Percentiles rank a stretch among this genome's conserved stretches.
Conservation (phyloP, 2,797 vertebrate genomes). For the Adrianichthys oophorus region DNA sequence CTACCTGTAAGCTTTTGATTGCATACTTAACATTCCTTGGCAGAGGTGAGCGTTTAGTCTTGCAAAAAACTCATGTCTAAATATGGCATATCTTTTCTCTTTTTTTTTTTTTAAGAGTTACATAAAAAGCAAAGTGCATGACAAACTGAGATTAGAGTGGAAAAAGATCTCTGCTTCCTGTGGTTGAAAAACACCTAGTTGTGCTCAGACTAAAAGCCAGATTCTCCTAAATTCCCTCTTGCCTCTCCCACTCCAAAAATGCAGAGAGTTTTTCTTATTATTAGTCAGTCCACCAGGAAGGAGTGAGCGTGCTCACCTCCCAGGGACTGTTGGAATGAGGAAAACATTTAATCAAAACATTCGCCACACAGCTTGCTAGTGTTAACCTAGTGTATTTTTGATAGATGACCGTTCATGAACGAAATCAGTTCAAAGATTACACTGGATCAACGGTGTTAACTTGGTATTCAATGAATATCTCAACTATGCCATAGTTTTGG, state of each 20-base stretch:
- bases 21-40: slow-evolving; percentile 22
- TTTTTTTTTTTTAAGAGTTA: slow-evolving; percentile 10
- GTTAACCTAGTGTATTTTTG: background rate
- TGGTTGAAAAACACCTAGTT: slow-evolving; percentile 23
- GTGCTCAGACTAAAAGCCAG: slow-evolving; percentile 18
- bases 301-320: slow-evolving; percentile 10
- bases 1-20: slow-evolving; percentile 1
- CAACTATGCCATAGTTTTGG: background rate
- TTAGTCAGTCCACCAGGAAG: slow-evolving; percentile 26
- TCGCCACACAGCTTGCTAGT: background rate
- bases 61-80: background rate
- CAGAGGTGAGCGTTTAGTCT: slow-evolving; percentile 3
- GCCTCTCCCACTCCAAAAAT: slow-evolving; percentile 26
- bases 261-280: slow-evolving; percentile 26
- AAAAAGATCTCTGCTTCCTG: slow-evolving; percentile 22
- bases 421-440: background rate
- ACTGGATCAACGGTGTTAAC: slow-evolving; percentile 1
- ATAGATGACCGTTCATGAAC: background rate
- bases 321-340: background rate
- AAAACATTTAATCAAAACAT: slow-evolving; percentile 5
- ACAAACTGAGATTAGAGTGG: slow-evolving; percentile 5
- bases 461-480: background rate
- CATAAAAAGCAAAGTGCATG: slow-evolving; percentile 1
- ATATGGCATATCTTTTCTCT: background rate
- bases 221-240: slow-evolving; percentile 6